Evolutionary conservation across 2,797 vertebrate species (phyloP).

Genomic region (Liasis olivaceus): DNA sequence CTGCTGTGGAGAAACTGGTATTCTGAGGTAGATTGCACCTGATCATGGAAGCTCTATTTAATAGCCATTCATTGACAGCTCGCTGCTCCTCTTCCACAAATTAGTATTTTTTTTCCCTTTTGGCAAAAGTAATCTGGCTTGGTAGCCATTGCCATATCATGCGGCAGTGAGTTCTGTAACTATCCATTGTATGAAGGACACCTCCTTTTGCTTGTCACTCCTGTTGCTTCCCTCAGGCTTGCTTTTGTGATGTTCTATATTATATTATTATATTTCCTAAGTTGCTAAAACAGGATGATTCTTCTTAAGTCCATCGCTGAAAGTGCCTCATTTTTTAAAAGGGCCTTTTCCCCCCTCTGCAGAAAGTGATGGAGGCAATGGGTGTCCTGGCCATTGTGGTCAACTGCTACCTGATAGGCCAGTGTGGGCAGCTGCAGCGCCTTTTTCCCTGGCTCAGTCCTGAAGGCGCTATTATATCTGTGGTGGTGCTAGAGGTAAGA

Average conservation of each 20-base stretch:
- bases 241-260: too few relatives aligned
- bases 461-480: conserved; percentile 92
- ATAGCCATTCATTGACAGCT: background rate
- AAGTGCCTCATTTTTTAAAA: background rate
- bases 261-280: background rate
- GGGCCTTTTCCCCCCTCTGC: conserved; percentile 12
- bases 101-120: background rate
- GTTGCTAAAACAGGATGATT: background rate
- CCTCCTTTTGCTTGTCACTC: too few relatives aligned
- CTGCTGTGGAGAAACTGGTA: background rate
- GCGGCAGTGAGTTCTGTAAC: too few relatives aligned
- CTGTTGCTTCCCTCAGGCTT: too few relatives aligned
- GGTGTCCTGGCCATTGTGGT: conserved; percentile 93
- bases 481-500: conserved; percentile 92
- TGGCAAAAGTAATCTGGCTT: background rate
- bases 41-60: background rate
- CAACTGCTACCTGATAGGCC: conserved; percentile 96
- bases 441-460: conserved; percentile 95
- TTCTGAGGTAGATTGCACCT: background rate
- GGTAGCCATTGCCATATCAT: too few relatives aligned
- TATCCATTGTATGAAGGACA: too few relatives aligned
- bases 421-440: conserved; percentile 94
- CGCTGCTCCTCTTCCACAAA: background rate
- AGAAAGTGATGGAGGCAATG: conserved; percentile 97
- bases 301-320: background rate